Evolutionary conservation across 2,888 invertebrate species (phyloP).

Genomic region (Agrotis puta): DNA sequence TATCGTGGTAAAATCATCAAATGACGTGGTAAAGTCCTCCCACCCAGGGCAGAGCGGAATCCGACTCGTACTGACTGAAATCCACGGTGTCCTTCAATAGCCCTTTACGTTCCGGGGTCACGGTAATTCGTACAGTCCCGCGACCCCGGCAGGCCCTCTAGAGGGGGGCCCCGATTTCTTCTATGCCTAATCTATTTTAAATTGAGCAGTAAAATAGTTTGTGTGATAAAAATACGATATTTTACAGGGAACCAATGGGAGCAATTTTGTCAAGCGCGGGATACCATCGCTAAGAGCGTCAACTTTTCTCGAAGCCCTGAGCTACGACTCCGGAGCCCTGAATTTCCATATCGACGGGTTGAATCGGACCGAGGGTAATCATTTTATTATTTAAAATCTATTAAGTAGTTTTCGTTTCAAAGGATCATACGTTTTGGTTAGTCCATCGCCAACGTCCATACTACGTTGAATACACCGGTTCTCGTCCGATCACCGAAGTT

Average conservation of each 20-base stretch:
- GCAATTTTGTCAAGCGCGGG: slow-evolving; percentile 82
- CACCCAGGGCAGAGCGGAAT: no score
- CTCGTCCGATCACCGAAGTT: slow-evolving; percentile 89
- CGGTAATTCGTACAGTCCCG: no score
- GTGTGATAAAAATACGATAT: slow-evolving; percentile 4
- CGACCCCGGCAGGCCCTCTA: no score
- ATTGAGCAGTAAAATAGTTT: no score
- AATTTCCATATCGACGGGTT: slow-evolving; percentile 68
- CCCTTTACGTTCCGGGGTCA: no score
- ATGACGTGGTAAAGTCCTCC: no score
- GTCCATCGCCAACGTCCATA: slow-evolving; percentile 77
- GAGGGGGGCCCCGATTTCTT: no score
- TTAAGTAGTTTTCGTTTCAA: background rate
- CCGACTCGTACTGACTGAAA: no score
- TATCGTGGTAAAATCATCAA: no score
- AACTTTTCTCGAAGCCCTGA: slow-evolving; percentile 75
- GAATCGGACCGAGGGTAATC: slow-evolving; percentile 76
- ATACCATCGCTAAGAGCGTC: slow-evolving; percentile 78
- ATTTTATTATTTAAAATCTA: slow-evolving; percentile 15
- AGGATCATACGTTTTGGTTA: background rate
- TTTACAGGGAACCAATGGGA: slow-evolving; percentile 81
- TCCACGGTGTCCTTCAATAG: no score
- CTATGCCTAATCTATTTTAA: background rate
- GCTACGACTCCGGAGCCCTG: slow-evolving; percentile 69
- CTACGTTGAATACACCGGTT: slow-evolving; percentile 87